phyloP scores from a whole-genome alignment of 2,797 vertebrate genomes.

The Pangasius larnaudii region DNA sequence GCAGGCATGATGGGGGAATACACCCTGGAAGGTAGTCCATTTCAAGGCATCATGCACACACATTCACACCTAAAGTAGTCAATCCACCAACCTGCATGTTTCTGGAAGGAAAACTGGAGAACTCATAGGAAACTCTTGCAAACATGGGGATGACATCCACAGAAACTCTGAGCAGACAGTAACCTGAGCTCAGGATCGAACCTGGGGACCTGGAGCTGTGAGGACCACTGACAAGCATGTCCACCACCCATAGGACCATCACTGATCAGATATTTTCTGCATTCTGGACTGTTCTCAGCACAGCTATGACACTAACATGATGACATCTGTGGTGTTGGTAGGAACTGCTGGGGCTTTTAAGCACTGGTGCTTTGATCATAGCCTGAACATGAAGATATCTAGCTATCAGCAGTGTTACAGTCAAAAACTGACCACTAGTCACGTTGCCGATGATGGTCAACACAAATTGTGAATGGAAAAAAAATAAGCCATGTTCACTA shows the following conservation, averaged over 20 bases:
- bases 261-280: not conserved
- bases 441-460: not conserved
- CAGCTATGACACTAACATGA: not conserved
- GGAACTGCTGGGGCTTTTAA: not conserved
- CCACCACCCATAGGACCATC: not conserved
- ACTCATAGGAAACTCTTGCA: not conserved
- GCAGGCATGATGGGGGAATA: not conserved
- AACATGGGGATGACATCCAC: not conserved
- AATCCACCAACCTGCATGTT: not conserved
- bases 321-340: not conserved
- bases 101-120: not conserved
- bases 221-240: not conserved
- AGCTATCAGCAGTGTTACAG: not conserved
- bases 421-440: not conserved
- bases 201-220: not conserved
- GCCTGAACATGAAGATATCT: not conserved
- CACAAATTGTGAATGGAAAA: not conserved
- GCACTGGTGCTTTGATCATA: not conserved
- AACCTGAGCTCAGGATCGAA: too few species aligned
- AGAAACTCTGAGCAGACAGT: not conserved
- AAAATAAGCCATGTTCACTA: not conserved
- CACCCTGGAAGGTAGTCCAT: not conserved
- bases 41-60: not conserved
- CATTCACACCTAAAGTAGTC: not conserved
- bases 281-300: not conserved